Evolutionary conservation across 2,113 vertebrate species (phyloP).

Genomic region (Sphaerodactylus townsendi): DNA sequence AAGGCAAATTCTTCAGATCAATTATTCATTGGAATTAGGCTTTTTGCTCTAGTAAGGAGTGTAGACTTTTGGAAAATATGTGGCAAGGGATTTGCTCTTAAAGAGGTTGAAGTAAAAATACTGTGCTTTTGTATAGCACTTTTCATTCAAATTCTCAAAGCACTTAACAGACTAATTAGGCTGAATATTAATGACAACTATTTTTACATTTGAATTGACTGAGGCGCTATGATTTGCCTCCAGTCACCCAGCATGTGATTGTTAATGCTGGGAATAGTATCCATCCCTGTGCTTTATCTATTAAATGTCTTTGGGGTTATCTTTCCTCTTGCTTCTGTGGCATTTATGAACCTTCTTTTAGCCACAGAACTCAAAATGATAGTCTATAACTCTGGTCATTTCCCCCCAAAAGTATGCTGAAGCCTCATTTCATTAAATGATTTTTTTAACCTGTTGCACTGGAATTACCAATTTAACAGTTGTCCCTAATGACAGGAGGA

Average conservation of each 20-base stretch:
- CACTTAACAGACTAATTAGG: constrained; percentile 64
- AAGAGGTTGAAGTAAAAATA: constrained; percentile 64
- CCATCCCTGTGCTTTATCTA: neutral
- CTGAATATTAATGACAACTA: constrained; percentile 68
- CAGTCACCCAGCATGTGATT: constrained; percentile 40
- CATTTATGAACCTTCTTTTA: neutral
- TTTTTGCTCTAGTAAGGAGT: constrained; percentile 66
- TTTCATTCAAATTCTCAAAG: constrained; percentile 70
- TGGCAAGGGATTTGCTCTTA: constrained; percentile 66
- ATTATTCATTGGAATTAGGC: constrained; percentile 74
- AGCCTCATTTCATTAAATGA: neutral
- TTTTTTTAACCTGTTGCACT: neutral
- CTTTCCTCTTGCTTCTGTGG: neutral
- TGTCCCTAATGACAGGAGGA: neutral
- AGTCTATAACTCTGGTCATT: neutral
- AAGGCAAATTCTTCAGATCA: constrained; percentile 73
- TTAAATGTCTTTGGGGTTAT: constrained; percentile 6
- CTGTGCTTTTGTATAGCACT: constrained; percentile 51
- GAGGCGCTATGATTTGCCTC: constrained; percentile 46
- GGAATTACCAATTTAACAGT: neutral
- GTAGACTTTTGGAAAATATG: constrained; percentile 73
- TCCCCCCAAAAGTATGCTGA: neutral
- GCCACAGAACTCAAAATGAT: neutral
- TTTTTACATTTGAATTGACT: constrained; percentile 66
- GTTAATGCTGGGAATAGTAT: constrained; percentile 41